Conservation (phyloP, 2,797 vertebrate species). For the Crenuchus spilurus region DNA sequence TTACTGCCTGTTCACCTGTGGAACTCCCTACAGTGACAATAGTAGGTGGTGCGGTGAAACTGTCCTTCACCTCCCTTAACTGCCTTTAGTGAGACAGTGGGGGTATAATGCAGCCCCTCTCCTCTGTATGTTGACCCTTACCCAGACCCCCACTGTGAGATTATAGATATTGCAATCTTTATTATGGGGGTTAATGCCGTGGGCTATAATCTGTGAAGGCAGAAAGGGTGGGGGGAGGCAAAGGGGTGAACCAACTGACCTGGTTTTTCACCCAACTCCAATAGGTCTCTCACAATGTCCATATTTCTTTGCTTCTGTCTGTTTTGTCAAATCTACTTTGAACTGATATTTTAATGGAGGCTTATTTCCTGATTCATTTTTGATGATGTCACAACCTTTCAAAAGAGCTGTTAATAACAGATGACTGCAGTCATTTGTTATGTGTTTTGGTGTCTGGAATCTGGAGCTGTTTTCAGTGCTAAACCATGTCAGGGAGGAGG, state of each 20-base stretch:
- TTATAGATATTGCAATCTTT: constrained; percentile 60
- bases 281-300: constrained; percentile 18
- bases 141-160: constrained; percentile 53
- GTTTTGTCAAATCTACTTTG: constrained; percentile 28
- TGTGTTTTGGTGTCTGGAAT: not conserved
- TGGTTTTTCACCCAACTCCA: constrained; percentile 50
- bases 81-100: constrained; percentile 16
- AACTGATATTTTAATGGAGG: constrained; percentile 22
- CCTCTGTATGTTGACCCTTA: constrained; percentile 28
- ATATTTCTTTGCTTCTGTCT: constrained; percentile 29
- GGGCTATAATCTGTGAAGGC: constrained; percentile 59
- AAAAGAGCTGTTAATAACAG: not conserved
- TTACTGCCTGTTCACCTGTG: not conserved
- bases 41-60: not conserved
- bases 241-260: constrained; percentile 53
- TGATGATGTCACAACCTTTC: constrained; percentile 9
- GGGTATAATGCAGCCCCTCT: constrained; percentile 17
- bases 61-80: not conserved
- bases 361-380: not conserved
- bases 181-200: constrained; percentile 62
- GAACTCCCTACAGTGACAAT: not conserved
- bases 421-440: not conserved
- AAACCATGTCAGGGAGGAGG: constrained; percentile 42
- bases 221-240: constrained; percentile 24
- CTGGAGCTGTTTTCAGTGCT: constrained; percentile 55